Percentiles rank a stretch among this genome's conserved stretches.
Evolutionary conservation across 2,113 vertebrate species (phyloP).

Genomic region (Carettochelys insculpta): DNA sequence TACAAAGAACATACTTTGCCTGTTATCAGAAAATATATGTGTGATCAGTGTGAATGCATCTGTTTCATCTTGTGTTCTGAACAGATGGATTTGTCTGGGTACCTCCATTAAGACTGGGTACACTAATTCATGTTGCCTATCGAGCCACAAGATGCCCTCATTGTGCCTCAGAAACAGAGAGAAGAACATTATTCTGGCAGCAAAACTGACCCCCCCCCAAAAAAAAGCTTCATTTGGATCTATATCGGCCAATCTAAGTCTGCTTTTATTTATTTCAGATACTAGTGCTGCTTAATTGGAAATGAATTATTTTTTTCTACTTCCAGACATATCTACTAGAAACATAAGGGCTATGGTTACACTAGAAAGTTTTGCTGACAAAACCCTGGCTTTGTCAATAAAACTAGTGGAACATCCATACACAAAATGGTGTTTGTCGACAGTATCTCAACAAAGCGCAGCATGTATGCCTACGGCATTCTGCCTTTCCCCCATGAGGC

Average conservation of each 20-base stretch:
- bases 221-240: background rate
- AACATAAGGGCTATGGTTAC: too few species aligned
- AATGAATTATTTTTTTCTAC: background rate
- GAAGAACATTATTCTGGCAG: background rate
- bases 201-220: background rate
- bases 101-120: background rate
- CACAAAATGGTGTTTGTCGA: too few species aligned
- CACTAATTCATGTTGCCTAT: rapidly evolving
- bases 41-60: rapidly evolving
- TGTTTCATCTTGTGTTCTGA: background rate
- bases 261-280: background rate
- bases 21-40: background rate
- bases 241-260: background rate
- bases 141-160: background rate
- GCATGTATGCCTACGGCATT: too few species aligned
- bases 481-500: too few species aligned
- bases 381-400: too few species aligned
- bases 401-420: too few species aligned
- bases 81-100: background rate
- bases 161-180: background rate
- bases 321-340: background rate
- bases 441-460: too few species aligned
- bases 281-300: background rate
- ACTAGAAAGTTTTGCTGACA: too few species aligned
- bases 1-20: rapidly evolving